These are phyloP conservation scores for Pyrgilauda ruficollis DNA, from an alignment of 2,113 vertebrate genomes.

Conservation along the genomic window DNA sequence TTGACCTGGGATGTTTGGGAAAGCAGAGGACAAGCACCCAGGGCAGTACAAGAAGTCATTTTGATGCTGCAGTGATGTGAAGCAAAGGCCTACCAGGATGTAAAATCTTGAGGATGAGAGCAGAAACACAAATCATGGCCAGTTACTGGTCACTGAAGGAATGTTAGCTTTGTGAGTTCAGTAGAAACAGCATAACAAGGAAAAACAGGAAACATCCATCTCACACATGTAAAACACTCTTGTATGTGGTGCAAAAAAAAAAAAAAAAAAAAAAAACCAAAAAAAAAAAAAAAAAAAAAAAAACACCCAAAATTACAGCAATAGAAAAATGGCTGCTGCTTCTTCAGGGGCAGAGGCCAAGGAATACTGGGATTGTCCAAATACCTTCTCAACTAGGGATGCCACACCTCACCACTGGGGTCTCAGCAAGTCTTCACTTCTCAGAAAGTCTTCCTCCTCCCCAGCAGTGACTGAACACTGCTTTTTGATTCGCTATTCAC, in stretches of 20 bases:
- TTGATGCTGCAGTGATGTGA: neutral
- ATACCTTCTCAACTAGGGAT: neutral
- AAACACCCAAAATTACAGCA: neutral
- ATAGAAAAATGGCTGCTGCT: neutral
- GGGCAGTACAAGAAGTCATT: neutral
- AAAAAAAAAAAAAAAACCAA: neutral
- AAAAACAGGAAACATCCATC: neutral
- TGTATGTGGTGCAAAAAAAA: neutral
- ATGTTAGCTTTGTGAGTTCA: neutral
- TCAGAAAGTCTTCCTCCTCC: neutral
- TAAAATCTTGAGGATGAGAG: neutral
- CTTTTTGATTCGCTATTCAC: neutral
- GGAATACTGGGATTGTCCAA: neutral
- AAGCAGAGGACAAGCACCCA: neutral
- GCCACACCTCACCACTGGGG: neutral
- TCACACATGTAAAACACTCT: neutral
- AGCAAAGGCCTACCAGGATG: neutral
- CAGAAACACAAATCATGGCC: neutral
- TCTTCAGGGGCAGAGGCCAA: neutral
- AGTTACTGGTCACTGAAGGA: neutral
- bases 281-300: neutral
- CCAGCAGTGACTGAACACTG: neutral
- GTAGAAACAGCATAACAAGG: neutral
- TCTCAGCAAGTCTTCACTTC: neutral
- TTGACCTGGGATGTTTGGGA: neutral